These are phyloP conservation scores for Mesodorylaimus sp. DNA, from an alignment of 2,888 invertebrate species.

Conservation along the genomic window DNA sequence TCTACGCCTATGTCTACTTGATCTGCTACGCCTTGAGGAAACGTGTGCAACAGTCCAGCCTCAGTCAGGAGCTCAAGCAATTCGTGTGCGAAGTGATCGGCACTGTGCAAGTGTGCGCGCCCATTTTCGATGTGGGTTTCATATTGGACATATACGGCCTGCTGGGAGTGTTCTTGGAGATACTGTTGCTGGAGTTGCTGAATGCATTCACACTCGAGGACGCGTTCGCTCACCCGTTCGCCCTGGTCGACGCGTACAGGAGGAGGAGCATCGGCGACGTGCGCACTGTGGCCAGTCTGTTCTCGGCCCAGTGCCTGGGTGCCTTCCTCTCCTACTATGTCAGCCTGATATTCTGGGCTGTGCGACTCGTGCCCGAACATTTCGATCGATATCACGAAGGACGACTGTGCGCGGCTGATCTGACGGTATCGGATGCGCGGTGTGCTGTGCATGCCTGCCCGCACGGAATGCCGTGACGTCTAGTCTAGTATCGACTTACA, in stretches of 20 bases:
- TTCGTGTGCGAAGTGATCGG: not conserved
- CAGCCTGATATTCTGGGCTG: not conserved
- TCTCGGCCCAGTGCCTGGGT: not conserved
- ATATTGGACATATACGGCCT: constrained; percentile 25
- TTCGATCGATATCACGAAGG: not conserved
- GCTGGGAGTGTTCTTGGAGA: constrained; percentile 19
- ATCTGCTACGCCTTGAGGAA: constrained; percentile 20
- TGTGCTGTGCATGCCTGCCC: too few species aligned
- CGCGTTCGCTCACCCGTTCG: constrained; percentile 24
- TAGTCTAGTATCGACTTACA: too few species aligned
- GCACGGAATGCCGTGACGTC: too few species aligned
- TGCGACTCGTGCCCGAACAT: not conserved
- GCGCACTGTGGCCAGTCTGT: not conserved
- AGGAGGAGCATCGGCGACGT: not conserved
- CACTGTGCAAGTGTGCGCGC: constrained; percentile 19
- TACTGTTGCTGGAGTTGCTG: constrained; percentile 23
- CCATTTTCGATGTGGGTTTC: constrained; percentile 28
- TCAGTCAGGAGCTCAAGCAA: not conserved
- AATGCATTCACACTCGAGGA: constrained; percentile 24
- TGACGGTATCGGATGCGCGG: too few species aligned
- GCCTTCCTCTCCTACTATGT: not conserved
- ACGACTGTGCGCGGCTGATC: constrained; percentile 1
- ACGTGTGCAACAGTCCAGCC: constrained; percentile 14
- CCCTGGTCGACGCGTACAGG: constrained; percentile 11
- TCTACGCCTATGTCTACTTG: constrained; percentile 18